Conservation (phyloP, 2,797 vertebrate species). For the Peromyscus eremicus region DNA sequence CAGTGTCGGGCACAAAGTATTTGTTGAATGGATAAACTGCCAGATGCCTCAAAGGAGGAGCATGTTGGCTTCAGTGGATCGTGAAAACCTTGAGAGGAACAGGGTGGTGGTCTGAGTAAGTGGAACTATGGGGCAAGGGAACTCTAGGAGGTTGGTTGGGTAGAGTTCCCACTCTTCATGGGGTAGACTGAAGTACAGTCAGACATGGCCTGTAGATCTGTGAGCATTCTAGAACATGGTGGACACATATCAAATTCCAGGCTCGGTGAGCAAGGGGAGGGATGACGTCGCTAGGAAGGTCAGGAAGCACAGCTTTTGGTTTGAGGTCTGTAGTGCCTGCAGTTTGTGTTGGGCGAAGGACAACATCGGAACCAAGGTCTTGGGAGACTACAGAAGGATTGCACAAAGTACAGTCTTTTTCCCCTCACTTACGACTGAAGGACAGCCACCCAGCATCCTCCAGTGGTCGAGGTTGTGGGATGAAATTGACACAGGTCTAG, state of each 20-base stretch:
- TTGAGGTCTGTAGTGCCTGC: not conserved
- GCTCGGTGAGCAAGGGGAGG: not conserved
- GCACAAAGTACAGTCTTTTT: too few relatives aligned
- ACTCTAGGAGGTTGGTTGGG: not conserved
- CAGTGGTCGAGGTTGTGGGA: not conserved
- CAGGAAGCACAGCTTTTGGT: not conserved
- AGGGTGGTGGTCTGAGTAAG: not conserved
- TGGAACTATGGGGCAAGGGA: not conserved
- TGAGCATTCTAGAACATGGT: too few relatives aligned
- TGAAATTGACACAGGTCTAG: not conserved
- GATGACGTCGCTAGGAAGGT: not conserved
- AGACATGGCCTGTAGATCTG: not conserved
- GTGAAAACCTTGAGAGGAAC: not conserved
- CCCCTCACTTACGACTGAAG: not conserved
- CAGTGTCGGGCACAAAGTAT: not conserved
- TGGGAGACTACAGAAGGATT: not conserved
- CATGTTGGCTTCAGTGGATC: not conserved
- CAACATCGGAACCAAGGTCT: not conserved
- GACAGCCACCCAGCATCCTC: not conserved
- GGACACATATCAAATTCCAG: not conserved
- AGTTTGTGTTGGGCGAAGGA: not conserved
- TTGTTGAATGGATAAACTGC: slow-evolving; percentile 27
- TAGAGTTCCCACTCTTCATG: not conserved
- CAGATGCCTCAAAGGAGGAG: not conserved
- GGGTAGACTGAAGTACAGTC: not conserved